These are phyloP conservation scores for Egretta garzetta DNA, from an alignment of 2,113 vertebrate genomes.

Conservation along the genomic window DNA sequence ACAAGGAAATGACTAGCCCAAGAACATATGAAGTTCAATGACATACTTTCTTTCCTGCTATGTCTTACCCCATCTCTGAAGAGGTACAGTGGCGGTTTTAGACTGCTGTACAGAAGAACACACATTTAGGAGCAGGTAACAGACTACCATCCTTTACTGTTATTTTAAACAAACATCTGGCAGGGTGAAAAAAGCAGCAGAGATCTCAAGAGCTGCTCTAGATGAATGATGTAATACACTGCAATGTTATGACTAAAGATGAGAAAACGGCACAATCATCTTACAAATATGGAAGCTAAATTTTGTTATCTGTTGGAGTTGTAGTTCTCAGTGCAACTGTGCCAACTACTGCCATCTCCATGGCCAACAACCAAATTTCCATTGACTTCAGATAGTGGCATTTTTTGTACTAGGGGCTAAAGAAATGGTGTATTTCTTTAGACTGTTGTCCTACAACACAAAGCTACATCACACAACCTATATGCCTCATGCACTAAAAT, in stretches of 20 bases:
- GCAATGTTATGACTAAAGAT: neutral
- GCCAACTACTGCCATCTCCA: neutral
- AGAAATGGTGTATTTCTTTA: neutral
- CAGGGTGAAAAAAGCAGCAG: neutral
- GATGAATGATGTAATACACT: neutral
- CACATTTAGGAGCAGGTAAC: neutral
- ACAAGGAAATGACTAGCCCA: neutral
- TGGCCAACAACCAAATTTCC: neutral
- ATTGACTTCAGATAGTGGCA: neutral
- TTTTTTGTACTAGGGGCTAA: neutral
- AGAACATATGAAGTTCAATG: neutral
- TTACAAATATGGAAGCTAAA: neutral
- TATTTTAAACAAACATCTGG: neutral
- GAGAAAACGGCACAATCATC: neutral
- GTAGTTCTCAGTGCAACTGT: neutral
- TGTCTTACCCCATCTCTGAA: neutral
- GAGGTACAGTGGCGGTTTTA: neutral
- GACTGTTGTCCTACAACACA: neutral
- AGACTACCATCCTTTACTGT: neutral
- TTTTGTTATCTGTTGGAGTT: neutral
- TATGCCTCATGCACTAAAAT: neutral
- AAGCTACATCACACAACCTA: neutral
- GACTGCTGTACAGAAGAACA: neutral
- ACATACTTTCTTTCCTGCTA: neutral
- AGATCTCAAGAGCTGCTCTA: neutral